Evolutionary conservation across 2,888 invertebrate species (phyloP), one percentile per base, ranked within the genome.

Genomic region (Tigriopus californicus): DNA sequence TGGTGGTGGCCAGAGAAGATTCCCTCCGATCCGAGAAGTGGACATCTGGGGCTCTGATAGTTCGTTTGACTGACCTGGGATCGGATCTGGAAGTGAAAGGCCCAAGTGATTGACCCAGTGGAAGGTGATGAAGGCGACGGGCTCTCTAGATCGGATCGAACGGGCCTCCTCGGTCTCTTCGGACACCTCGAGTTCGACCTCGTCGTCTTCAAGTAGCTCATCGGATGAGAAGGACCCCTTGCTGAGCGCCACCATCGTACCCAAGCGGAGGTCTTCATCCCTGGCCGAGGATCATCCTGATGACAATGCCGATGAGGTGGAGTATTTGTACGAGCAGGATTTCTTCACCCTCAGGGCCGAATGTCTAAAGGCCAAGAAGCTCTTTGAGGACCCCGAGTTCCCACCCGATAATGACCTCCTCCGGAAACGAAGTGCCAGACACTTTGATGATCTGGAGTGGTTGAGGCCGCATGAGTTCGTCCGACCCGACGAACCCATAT

Each of bases 311-410:
- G 44, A 20, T 13, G 56, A 56, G 25, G 44, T 41, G 10, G 59
- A 59, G 40, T 59, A 51, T 15, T 42, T 59, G 41, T 59, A 52
- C 41, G 59, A 44, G 24, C 59, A 59, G 22, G 42, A 59, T 53
- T 59, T 59, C 22, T 51, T 33, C 15, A 2, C 11, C 4, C 49
- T 59, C 11, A 13, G 59, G 12, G 59, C 25, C 24, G 52, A 25
- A 18, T 51, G 52, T 15, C 42, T 59, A 4, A 51, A 53, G 22
- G 15, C 5, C 10, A 25, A 52, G 4, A 41, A n/a, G 15, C 25
- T 59, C 6, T 59, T 59, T 53, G 59, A 59, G 24, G 59, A 59
- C 25, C 52, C 59, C 13, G 59, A 59, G 33, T 59, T 59, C 25
- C 52, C 49, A 15, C 15, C 48, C 20, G 42, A 52, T 15, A 51